Percentiles rank a stretch among this genome's conserved stretches.
Evolutionary conservation across 2,888 invertebrate species (phyloP).

Genomic region (Anaspis maculata): DNA sequence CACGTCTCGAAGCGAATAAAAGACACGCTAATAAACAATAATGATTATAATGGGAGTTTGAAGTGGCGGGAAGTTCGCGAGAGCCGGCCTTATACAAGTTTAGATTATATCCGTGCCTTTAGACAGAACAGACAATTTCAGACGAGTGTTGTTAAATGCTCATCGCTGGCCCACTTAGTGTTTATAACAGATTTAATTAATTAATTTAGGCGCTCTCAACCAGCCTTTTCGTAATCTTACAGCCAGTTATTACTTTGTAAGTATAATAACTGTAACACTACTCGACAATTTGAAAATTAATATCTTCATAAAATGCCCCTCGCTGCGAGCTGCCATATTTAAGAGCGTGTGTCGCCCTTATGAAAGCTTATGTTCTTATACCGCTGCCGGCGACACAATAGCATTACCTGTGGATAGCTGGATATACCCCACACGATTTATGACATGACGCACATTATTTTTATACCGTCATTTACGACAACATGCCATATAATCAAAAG

Average conservation of each 20-base stretch:
- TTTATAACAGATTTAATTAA: conserved; percentile 45
- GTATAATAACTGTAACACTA: conserved; percentile 43
- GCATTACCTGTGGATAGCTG: conserved; percentile 27
- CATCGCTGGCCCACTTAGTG: conserved; percentile 34
- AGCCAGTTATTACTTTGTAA: conserved; percentile 43
- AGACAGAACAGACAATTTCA: conserved; percentile 26
- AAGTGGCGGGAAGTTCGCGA: conserved; percentile 19
- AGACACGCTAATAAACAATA: conserved; percentile 28
- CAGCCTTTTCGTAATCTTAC: conserved; percentile 41
- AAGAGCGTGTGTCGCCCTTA: conserved; percentile 36
- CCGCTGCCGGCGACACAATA: conserved; percentile 23
- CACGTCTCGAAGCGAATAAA: conserved; percentile 17
- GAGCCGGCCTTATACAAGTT: too few relatives aligned
- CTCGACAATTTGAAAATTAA: conserved; percentile 43
- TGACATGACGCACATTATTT: conserved; percentile 11
- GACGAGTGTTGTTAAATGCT: conserved; percentile 26
- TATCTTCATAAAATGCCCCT: conserved; percentile 44
- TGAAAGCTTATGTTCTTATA: conserved; percentile 40
- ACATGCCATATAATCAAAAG: conserved; percentile 9
- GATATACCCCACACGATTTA: conserved; percentile 15
- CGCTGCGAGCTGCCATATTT: conserved; percentile 34
- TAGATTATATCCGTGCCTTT: conserved; percentile 20
- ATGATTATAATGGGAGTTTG: conserved; percentile 29
- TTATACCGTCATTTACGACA: conserved; percentile 11
- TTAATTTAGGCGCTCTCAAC: conserved; percentile 42